Base-by-base conservation (phyloP, 2,888 invertebrate species). In the Andrena chrysosceles region DNA sequence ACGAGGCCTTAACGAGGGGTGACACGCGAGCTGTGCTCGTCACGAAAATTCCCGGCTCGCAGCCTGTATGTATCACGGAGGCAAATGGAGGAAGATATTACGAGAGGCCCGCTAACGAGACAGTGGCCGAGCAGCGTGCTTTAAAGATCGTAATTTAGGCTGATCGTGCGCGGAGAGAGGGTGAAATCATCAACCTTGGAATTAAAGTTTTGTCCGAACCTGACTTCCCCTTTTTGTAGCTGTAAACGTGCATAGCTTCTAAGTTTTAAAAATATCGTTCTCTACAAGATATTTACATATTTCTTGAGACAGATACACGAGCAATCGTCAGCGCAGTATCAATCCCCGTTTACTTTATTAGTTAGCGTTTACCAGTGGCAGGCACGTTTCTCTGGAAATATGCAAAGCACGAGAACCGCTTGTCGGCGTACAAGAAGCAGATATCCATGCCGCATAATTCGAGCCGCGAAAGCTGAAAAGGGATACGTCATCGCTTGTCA, bases 1-100 rank as follows among this genome's bases (percentile, higher is more conserved):
- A 52, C 64, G 23, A 8, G 13, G 35, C 73, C 84, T 81, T 84
- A 85, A 85, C 73, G 84, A 84, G 75, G 77, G 54, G 59, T 70
- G 84, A 81, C 84, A 84, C 66, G 84, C 83, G 63, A 83, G 68
- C 59, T 31, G 13, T 33, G 72, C 48, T 67, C 68, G 76, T 77
- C 78, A 76, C 69, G 83, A 79, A 80, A 83, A 83, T 84, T 84
- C 35, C 42, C 69, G 54, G 54, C 59, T 56, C 54, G 29, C 13
- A 56, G 0, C 1, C 31, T 16, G 42, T 16, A 42, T 42, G 42
- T 42, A 42, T 42, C 42, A 42, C 42, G 42, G 16, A 42, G 42
- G n/a, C 10, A 26, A n/a, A 31, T 33, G 48, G 42, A 20, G 23
- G 63, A 26, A 48, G 23, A 56, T 23, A 20, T 56, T 56, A 26